phyloP scores from a whole-genome alignment of 1,140 invertebrate species.

The Thrips palmi region DNA sequence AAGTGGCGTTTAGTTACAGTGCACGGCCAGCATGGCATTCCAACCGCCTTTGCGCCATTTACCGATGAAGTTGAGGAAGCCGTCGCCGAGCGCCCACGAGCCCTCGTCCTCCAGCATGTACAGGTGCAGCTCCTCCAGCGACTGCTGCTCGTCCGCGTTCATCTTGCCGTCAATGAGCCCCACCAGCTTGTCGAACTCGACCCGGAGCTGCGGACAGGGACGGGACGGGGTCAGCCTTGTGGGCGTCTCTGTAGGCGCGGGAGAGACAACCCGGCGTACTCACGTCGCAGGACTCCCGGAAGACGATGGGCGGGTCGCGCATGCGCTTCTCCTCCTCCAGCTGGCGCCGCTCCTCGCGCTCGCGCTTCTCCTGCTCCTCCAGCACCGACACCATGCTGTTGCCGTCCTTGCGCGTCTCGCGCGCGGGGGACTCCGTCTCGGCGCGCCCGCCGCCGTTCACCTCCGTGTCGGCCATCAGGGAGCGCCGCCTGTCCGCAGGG shows the following conservation, averaged over 20 bases:
- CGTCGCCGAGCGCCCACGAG: constrained; percentile 76
- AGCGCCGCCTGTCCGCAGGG: no score
- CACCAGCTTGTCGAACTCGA: constrained; percentile 42
- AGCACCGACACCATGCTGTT: constrained; percentile 25
- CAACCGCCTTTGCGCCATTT: constrained; percentile 15
- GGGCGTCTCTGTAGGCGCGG: background rate
- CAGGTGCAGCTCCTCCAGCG: constrained; percentile 61
- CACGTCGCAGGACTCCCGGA: constrained; percentile 51
- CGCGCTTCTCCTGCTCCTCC: constrained; percentile 30
- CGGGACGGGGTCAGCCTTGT: background rate
- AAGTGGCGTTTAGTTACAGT: constrained; percentile 20
- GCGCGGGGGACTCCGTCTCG: no score
- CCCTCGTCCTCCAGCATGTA: constrained; percentile 77
- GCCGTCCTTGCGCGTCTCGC: constrained; percentile 21
- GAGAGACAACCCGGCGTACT: constrained; percentile 20
- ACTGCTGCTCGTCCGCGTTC: constrained; percentile 44
- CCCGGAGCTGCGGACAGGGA: constrained; percentile 27
- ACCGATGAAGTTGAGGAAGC: constrained; percentile 69
- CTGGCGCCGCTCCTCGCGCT: constrained; percentile 41
- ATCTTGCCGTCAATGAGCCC: constrained; percentile 41
- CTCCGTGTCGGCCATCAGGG: constrained; percentile 12
- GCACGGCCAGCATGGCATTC: constrained; percentile 33
- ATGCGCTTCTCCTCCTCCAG: constrained; percentile 50
- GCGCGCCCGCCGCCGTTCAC: constrained; percentile 12
- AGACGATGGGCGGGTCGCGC: constrained; percentile 69